phyloP scores from a whole-genome alignment of 2,797 vertebrate species.

The Tapirus indicus region DNA sequence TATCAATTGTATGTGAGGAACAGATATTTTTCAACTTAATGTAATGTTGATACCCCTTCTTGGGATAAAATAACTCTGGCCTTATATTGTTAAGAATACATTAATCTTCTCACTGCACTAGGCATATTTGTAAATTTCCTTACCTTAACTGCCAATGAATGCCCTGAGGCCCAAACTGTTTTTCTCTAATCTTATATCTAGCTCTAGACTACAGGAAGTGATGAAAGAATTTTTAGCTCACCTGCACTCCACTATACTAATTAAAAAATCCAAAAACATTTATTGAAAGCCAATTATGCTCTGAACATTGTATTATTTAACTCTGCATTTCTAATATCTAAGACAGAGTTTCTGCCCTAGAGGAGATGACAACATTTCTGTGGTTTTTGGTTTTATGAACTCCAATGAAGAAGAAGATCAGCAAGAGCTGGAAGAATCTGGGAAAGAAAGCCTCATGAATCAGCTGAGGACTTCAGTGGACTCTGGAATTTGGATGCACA shows the following conservation, averaged over 20 bases:
- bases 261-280: not conserved
- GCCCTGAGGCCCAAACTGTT: not conserved
- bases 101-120: not conserved
- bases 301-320: not conserved
- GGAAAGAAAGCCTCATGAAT: not conserved
- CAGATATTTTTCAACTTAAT: not conserved
- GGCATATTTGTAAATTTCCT: not conserved
- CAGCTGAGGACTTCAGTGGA: not conserved
- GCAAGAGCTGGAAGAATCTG: not conserved
- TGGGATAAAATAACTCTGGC: too few relatives aligned
- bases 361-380: conserved; percentile 56
- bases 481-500: not conserved
- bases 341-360: conserved; percentile 29
- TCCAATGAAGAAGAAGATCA: conserved; percentile 5
- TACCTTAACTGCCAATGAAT: not conserved
- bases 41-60: not conserved
- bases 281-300: not conserved
- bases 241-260: not conserved
- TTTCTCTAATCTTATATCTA: conserved; percentile 8
- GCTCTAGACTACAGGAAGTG: not conserved
- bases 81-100: not conserved
- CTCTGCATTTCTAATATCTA: not conserved
- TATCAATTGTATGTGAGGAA: not conserved
- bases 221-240: conserved; percentile 9
- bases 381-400: conserved; percentile 68